Evolutionary conservation across 2,797 vertebrate genomes (phyloP), one percentile per base, ranked within the genome.

Genomic region (Siniperca obscura): DNA sequence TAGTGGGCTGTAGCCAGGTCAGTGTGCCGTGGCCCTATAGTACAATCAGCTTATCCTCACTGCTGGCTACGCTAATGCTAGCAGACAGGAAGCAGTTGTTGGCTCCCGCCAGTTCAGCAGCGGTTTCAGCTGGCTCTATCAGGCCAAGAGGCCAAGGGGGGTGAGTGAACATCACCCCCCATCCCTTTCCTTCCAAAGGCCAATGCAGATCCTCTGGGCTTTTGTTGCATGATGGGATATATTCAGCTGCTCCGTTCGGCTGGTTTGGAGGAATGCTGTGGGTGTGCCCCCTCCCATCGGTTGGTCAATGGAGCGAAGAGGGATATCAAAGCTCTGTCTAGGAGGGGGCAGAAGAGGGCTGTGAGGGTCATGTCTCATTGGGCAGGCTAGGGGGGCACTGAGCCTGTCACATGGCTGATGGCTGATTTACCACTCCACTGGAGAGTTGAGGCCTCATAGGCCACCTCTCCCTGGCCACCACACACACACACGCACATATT

Each of bases 201-300:
- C 57, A 82, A 81, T 85, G 91, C 86, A 64, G 89, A 83, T 94
- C 83, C 85, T 92, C 10, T 87, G 90, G 89, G 94, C 93, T 91
- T 94, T 88, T 90, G 86, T 90, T 88, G 92, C 90, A 95, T 94
- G 87, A 94, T 95, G 95, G 93, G 93, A 88, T 96, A 93, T 90
- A 89, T 89, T 92, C 90, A 90, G 86, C 87, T 91, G 94, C 96
- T 96, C 95, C 94, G 74, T 96, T 87, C 92, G 94, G 94, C 84
- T 96, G 95, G 89, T 96, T 96, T 95, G 87, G 86, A 95, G 97
- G 97, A 98, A 98, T 97, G 96, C 95, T 96, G 93, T 87, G 86
- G 91, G 95, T 94, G 92, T 91, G 69, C 89, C 90, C 92, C 94
- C 95, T 91, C 93, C 92, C 93, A 91, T 96, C 94, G 94, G 93